A percentile compares a stretch with the other conserved stretches of the same genome.
Conservation (phyloP, 1,140 invertebrate genomes). For the Heliconius hewitsoni region DNA sequence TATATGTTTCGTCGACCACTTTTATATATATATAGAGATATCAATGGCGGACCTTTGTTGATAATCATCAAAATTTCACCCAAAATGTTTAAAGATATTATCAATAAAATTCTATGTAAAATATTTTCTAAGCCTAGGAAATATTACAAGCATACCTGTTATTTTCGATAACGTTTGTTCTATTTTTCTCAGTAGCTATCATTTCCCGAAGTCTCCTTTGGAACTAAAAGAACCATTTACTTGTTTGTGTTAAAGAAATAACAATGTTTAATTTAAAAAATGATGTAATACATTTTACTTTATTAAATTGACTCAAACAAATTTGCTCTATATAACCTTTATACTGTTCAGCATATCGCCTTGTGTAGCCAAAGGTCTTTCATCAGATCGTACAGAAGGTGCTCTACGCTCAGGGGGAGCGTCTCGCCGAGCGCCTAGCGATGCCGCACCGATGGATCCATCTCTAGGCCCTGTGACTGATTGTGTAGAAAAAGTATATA, state of each 20-base stretch:
- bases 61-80: too few relatives aligned
- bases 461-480: slow-evolving; percentile 48
- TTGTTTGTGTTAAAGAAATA: background rate
- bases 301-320: background rate
- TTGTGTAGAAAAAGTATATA: background rate
- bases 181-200: slow-evolving; percentile 43
- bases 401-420: slow-evolving; percentile 53
- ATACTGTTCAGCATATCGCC: slow-evolving; percentile 74
- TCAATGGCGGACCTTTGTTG: too few relatives aligned
- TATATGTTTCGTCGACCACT: too few relatives aligned
- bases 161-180: slow-evolving; percentile 41
- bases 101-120: background rate
- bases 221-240: slow-evolving; percentile 46
- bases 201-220: slow-evolving; percentile 58
- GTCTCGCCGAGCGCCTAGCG: slow-evolving; percentile 59
- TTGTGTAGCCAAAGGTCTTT: slow-evolving; percentile 64
- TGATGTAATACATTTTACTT: background rate
- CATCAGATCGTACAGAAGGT: slow-evolving; percentile 69
- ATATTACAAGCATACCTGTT: slow-evolving; percentile 37
- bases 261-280: background rate
- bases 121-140: too few relatives aligned
- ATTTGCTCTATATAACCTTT: slow-evolving; percentile 51
- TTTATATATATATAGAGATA: too few relatives aligned
- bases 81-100: background rate
- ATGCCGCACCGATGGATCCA: slow-evolving; percentile 61